Evolutionary conservation across 2,113 vertebrate species (phyloP).

Genomic region (Psammodynastes pulverulentus): DNA sequence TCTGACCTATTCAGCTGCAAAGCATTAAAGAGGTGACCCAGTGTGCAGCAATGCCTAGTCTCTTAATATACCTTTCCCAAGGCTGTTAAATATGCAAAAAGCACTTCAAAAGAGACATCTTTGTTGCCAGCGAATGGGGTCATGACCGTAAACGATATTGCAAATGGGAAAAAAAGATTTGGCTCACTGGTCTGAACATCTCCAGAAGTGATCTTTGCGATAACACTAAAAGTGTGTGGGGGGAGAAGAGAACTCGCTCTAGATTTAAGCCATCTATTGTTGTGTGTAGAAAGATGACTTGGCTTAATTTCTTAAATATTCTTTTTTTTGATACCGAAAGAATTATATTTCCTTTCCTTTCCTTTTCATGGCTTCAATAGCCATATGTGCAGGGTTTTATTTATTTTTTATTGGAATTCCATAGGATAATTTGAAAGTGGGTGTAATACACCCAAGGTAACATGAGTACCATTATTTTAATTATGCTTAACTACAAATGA

Average conservation of each 20-base stretch:
- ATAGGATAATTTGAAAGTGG: conserved; percentile 32
- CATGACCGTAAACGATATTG: not conserved
- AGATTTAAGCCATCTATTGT: not conserved
- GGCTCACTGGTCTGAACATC: conserved; percentile 13
- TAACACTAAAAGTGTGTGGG: not conserved
- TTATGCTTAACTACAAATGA: conserved; percentile 54
- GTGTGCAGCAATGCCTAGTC: not conserved
- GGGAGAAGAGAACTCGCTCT: not conserved
- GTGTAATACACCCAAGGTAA: conserved; percentile 37
- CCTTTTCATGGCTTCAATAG: conserved; percentile 34
- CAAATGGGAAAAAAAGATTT: not conserved
- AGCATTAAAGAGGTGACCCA: not conserved
- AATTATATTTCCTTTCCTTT: conserved; percentile 47
- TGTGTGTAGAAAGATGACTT: not conserved
- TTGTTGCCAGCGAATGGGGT: not conserved
- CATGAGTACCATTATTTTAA: conserved; percentile 52
- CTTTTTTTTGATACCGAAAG: conserved; percentile 40
- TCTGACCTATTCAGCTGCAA: conserved; percentile 25
- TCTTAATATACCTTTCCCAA: not conserved
- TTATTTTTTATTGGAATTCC: conserved; percentile 54
- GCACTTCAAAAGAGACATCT: conserved; percentile 6
- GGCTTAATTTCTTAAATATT: conserved; percentile 45
- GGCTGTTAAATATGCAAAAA: not conserved
- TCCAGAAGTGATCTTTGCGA: not conserved
- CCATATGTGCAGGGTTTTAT: not conserved